Conservation (phyloP, 2,888 invertebrate species). For the Anarsia innoxiella region DNA sequence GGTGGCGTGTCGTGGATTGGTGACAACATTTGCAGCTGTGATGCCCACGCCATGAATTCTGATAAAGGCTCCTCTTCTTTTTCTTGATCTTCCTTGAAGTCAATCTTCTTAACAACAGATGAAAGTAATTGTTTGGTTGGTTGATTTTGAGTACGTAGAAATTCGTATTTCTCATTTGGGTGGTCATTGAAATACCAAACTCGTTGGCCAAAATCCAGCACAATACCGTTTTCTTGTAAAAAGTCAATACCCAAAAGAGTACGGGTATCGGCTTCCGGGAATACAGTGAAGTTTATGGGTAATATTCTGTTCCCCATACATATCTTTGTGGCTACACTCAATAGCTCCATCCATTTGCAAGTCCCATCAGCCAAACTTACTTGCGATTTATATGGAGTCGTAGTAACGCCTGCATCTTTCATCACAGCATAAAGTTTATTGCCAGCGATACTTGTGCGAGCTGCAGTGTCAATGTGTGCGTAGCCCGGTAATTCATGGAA, state of each 20-base stretch:
- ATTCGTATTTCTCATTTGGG: too few species aligned
- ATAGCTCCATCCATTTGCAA: slow-evolving; percentile 2
- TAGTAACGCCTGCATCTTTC: slow-evolving; percentile 5
- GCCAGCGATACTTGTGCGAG: too few species aligned
- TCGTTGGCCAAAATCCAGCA: slow-evolving; percentile 4
- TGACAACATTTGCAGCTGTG: too few species aligned
- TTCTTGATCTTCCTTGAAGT: too few species aligned
- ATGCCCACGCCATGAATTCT: too few species aligned
- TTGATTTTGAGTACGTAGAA: neutral
- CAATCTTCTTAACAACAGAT: too few species aligned
- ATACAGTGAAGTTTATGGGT: too few species aligned
- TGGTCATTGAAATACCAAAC: slow-evolving; percentile 6
- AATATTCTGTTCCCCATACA: too few species aligned
- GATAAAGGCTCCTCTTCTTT: too few species aligned
- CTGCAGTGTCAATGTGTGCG: slow-evolving; percentile 20
- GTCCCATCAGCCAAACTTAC: slow-evolving; percentile 16
- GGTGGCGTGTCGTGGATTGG: too few species aligned
- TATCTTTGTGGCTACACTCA: too few species aligned
- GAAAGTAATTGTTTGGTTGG: neutral
- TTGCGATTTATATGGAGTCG: slow-evolving; percentile 2
- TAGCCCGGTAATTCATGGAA: slow-evolving; percentile 9
- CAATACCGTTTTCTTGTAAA: neutral
- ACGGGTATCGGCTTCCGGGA: slow-evolving; percentile 5
- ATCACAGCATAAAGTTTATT: slow-evolving; percentile 11
- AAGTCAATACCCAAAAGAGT: slow-evolving; percentile 9